These are phyloP conservation scores for Colletes latitarsis DNA, from an alignment of 1,140 invertebrate species.

Conservation along the genomic window DNA sequence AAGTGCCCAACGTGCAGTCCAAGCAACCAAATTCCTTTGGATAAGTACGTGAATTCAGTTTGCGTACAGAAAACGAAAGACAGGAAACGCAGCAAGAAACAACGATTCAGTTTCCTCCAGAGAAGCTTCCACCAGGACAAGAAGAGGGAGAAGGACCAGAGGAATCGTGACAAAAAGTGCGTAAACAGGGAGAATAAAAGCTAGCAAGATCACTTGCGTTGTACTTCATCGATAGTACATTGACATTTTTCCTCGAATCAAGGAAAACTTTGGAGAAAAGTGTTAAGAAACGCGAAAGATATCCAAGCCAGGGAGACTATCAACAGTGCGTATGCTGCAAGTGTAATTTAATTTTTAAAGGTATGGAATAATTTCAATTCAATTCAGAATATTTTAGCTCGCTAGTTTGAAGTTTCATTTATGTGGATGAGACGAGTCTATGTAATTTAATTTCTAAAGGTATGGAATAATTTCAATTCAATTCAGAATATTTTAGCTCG, in stretches of 20 bases:
- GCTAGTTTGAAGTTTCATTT: too few relatives aligned
- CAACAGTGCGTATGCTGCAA: constrained; percentile 17
- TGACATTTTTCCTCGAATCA: background rate
- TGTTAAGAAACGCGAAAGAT: background rate
- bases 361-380: background rate
- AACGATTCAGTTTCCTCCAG: constrained; percentile 13
- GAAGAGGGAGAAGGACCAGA: constrained; percentile 12
- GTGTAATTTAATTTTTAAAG: constrained; percentile 1
- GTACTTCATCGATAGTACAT: too few relatives aligned
- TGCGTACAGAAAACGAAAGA: background rate
- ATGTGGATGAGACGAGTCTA: too few relatives aligned
- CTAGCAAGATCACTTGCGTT: background rate
- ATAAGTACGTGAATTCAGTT: background rate
- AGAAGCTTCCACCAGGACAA: background rate
- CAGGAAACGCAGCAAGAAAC: constrained; percentile 1
- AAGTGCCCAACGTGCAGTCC: background rate
- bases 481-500: background rate
- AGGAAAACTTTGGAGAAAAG: constrained; percentile 7
- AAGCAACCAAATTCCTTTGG: too few relatives aligned
- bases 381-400: background rate
- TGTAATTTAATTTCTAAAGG: constrained; percentile 7
- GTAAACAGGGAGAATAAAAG: constrained; percentile 22
- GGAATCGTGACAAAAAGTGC: constrained; percentile 27
- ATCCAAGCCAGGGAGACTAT: background rate
- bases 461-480: background rate